Evolutionary conservation across 2,888 invertebrate genomes (phyloP).

Genomic region (Drosophila pegasa): DNA sequence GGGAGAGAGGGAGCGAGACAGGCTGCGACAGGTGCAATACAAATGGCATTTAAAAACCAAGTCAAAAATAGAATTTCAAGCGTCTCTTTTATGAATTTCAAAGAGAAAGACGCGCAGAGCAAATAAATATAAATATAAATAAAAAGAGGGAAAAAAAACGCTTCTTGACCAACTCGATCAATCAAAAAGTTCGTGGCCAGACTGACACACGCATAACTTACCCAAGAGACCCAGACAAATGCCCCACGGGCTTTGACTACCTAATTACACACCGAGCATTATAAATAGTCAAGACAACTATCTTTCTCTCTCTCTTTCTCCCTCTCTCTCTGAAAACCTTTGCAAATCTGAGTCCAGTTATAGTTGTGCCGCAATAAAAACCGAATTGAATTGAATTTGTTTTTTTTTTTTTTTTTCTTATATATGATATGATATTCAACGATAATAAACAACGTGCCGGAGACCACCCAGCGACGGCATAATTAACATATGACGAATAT

Average conservation of each 20-base stretch:
- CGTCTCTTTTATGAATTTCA: not conserved
- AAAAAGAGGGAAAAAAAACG: not conserved
- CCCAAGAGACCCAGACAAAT: conserved; percentile 27
- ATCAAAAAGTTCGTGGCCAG: conserved; percentile 46
- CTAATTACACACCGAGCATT: conserved; percentile 68
- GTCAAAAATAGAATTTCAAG: conserved; percentile 1
- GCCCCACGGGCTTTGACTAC: conserved; percentile 65
- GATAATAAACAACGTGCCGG: conserved; percentile 53
- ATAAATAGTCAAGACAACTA: conserved; percentile 2
- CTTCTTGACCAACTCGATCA: conserved; percentile 46
- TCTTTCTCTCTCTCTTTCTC: too few species aligned
- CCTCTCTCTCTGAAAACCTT: not conserved
- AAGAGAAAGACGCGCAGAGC: not conserved
- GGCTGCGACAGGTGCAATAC: conserved; percentile 8
- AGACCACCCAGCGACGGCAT: conserved; percentile 69
- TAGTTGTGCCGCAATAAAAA: conserved; percentile 73
- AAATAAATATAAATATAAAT: not conserved
- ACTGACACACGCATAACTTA: conserved; percentile 52
- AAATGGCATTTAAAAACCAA: conserved; percentile 20
- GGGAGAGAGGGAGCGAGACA: not conserved
- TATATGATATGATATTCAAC: conserved; percentile 60
- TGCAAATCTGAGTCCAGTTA: conserved; percentile 29
- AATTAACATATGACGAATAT: conserved; percentile 37
- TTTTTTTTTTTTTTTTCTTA: conserved; percentile 17
- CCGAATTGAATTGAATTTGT: conserved; percentile 41